These are phyloP conservation scores for Dendrolimus houi DNA, from an alignment of 2,888 invertebrate species.

Conservation along the genomic window DNA sequence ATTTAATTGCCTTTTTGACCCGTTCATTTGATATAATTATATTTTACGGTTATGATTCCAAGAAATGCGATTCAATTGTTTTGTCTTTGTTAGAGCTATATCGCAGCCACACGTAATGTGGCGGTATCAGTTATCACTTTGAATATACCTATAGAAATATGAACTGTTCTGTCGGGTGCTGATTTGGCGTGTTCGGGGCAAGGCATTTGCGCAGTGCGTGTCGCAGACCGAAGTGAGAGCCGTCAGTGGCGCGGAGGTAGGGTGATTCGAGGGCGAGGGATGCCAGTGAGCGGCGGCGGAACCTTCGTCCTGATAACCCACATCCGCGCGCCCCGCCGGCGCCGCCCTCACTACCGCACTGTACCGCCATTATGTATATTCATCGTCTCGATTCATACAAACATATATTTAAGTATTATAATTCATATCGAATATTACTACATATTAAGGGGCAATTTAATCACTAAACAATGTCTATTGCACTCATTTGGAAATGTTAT, in stretches of 20 bases:
- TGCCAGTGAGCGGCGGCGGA: slow-evolving; percentile 29
- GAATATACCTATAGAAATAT: slow-evolving; percentile 2
- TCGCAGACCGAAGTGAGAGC: slow-evolving; percentile 23
- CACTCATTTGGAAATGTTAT: slow-evolving; percentile 3
- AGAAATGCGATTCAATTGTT: slow-evolving; percentile 43
- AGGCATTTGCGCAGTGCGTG: slow-evolving; percentile 33
- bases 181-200: slow-evolving; percentile 6
- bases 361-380: too few species aligned
- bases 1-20: slow-evolving; percentile 53
- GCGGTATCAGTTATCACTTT: slow-evolving; percentile 5
- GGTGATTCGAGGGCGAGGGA: slow-evolving; percentile 30
- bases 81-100: slow-evolving; percentile 30
- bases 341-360: slow-evolving; percentile 15
- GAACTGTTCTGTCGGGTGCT: too few species aligned
- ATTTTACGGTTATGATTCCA: slow-evolving; percentile 37
- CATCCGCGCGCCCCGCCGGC: slow-evolving; percentile 28
- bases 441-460: too few species aligned
- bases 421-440: too few species aligned
- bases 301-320: slow-evolving; percentile 62
- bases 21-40: slow-evolving; percentile 40
- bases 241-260: slow-evolving; percentile 22
- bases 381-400: too few species aligned
- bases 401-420: too few species aligned
- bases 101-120: slow-evolving; percentile 17
- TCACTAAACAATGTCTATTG: too few species aligned